Evolutionary conservation across 2,888 invertebrate genomes (phyloP).

Genomic region (Perithous albicinctus): DNA sequence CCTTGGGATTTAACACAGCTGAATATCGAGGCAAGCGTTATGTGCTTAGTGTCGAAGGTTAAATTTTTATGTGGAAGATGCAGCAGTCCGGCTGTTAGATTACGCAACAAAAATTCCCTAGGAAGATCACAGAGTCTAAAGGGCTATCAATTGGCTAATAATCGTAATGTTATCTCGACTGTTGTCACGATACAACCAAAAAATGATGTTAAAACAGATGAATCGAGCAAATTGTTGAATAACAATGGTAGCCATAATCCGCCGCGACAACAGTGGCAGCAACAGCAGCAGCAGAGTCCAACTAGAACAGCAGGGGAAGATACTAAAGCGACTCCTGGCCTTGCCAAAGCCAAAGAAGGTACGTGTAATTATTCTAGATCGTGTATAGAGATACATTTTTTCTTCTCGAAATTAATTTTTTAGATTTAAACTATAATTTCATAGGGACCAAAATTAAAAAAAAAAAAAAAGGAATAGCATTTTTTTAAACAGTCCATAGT

Average conservation of each 20-base stretch:
- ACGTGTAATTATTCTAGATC: too few relatives aligned
- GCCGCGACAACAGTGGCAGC: constrained; percentile 40
- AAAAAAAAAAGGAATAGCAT: too few relatives aligned
- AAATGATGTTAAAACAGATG: constrained; percentile 78
- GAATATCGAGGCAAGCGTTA: constrained; percentile 94
- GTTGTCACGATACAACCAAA: constrained; percentile 83
- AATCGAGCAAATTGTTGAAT: constrained; percentile 80
- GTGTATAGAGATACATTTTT: not conserved
- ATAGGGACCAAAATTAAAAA: too few relatives aligned
- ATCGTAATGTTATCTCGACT: constrained; percentile 62
- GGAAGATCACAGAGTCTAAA: constrained; percentile 77
- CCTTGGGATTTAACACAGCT: constrained; percentile 94
- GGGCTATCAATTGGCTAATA: constrained; percentile 61
- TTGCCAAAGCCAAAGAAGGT: constrained; percentile 83
- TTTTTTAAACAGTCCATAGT: too few relatives aligned
- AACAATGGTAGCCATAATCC: constrained; percentile 72
- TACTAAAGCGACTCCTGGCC: constrained; percentile 27
- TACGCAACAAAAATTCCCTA: constrained; percentile 86
- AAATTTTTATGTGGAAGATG: constrained; percentile 92
- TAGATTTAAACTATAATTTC: too few relatives aligned
- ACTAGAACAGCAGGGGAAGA: not conserved
- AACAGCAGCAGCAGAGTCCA: constrained; percentile 73
- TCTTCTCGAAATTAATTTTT: not conserved
- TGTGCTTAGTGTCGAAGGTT: constrained; percentile 93
- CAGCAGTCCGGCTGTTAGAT: constrained; percentile 89